Evolutionary conservation across 64 coral and sea anemone species (phyloP), one percentile per base, ranked within the genome.

Genomic region (Hydrozoanthus tunicans): DNA sequence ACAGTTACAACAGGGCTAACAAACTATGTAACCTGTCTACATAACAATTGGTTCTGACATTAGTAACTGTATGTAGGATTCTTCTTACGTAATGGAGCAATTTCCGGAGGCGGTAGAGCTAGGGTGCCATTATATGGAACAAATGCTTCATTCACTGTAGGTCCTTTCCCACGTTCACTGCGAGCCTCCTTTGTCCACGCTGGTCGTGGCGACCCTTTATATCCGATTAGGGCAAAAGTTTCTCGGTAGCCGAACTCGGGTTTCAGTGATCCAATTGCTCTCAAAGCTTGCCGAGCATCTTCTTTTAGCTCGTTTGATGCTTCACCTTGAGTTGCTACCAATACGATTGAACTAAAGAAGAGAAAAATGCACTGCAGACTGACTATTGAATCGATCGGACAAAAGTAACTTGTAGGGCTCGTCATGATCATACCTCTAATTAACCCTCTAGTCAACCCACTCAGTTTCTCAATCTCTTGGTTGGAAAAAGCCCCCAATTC

Each of bases 301-400:
- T 62, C 7, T 5, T 24, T 81, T 7, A 27, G 32, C 12, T 1
- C 4, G 0, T 0, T 10, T 12, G 58, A 81, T 32, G 57, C 23
- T 11, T 81, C 79, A 81, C 62, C 79, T 62, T 81, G 79, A 55
- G 23, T 9, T 43, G 58, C 79, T 3, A 81, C 79, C 57, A 81
- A 81, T 4, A 81, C 79, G 13, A 81, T 81, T 32, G 60, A 56
- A 51, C 79, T 81, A 17, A 26, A 62, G 58, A 61, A 25, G 43
- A 26, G 15, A 79, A 3, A 32, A 32, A 73, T 68, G 7, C 23
- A 73, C 7, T 7, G 70, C 32, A 43, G 32, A 43, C 32, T 43
- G 32, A 43, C 32, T 43, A 43, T 43, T 43, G 0, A 43, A 43
- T 43, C 32, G 32, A 43, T 43, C 2, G 32, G 32, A 43, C 32